Conservation (phyloP, 2,888 invertebrate genomes). For the Leptopilina myrica region DNA sequence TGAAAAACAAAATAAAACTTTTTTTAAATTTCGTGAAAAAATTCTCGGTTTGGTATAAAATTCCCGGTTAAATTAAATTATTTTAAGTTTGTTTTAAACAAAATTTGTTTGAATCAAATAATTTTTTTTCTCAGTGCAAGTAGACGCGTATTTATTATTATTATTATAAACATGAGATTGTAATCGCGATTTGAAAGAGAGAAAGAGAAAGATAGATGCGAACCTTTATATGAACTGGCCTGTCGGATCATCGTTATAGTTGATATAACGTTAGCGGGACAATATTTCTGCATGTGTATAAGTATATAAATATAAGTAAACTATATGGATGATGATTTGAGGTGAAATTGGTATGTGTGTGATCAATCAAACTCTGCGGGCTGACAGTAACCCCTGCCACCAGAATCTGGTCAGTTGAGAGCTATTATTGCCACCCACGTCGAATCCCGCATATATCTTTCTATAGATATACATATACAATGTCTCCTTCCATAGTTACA, state of each 20-base stretch:
- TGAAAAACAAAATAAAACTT: no score
- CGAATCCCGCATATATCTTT: slow-evolving; percentile 57
- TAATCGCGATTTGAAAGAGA: slow-evolving; percentile 52
- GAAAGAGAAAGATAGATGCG: no score
- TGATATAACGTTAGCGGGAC: slow-evolving; percentile 57
- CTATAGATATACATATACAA: slow-evolving; percentile 17
- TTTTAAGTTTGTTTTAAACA: no score
- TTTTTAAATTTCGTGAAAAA: no score
- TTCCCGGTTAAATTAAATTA: no score
- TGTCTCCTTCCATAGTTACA: slow-evolving; percentile 39
- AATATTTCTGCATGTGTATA: slow-evolving; percentile 45
- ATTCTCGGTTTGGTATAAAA: no score
- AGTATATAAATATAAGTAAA: no score
- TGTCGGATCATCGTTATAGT: slow-evolving; percentile 69
- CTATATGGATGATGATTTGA: slow-evolving; percentile 23
- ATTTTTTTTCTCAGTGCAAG: no score
- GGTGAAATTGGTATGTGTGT: slow-evolving; percentile 58
- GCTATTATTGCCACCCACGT: slow-evolving; percentile 75
- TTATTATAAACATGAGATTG: slow-evolving; percentile 52
- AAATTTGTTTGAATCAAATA: no score
- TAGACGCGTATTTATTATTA: slow-evolving; percentile 47
- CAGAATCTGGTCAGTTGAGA: slow-evolving; percentile 68
- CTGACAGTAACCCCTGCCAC: slow-evolving; percentile 70
- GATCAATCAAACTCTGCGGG: slow-evolving; percentile 70
- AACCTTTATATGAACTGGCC: slow-evolving; percentile 55